Evolutionary conservation across 2,888 invertebrate genomes (phyloP), one percentile per base, ranked within the genome.

Genomic region (Kryphioiulus occultus): DNA sequence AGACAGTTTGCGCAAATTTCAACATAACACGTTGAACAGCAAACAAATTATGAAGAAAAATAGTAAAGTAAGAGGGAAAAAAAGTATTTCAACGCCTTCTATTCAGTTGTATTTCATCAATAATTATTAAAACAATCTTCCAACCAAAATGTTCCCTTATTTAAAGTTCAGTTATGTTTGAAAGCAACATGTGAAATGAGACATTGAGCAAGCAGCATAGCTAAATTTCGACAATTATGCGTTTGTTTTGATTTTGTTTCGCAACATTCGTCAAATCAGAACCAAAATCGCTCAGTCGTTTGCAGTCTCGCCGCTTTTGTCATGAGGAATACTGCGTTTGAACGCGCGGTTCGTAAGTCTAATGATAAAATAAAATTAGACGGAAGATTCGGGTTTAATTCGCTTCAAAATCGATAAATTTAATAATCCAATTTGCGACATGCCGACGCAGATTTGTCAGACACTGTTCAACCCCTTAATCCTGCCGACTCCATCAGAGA

Each of bases 371-470:
- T 78, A 1, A 78, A 78, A 30, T 78, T 78, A 26, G 78, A 78
- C 26, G 30, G 4, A 78, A 78, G 15, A 78, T 15, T 30, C 30
- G 30, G 30, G 30, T 78, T 78, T 32, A 78, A 78, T 78, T 78
- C 10, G 30, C 30, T 32, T 78, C 30, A 12, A 78, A 78, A 78
- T 78, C 78, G 78, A 78, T 78, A 78, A 78, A 78, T 78, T 12
- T 30, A 78, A 32, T 78, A 78, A 78, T 53, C 30, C 78, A 78
- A 30, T 78, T 78, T 78, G 78, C 30, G 78, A 30, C 78, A 30
- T 9, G 15, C 78, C 30, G 17, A 32, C 30, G 78, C 78, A 78
- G 30, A 78, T 78, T 78, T 78, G 30, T 15, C 78, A 30, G 4
- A 30, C 78, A 15, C 30, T 78, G 78, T 17, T 78, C 30, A 78